A percentile compares a stretch with the other conserved stretches of the same genome.
Conservation (phyloP, 2,888 invertebrate species). For the Athalia circularis region DNA sequence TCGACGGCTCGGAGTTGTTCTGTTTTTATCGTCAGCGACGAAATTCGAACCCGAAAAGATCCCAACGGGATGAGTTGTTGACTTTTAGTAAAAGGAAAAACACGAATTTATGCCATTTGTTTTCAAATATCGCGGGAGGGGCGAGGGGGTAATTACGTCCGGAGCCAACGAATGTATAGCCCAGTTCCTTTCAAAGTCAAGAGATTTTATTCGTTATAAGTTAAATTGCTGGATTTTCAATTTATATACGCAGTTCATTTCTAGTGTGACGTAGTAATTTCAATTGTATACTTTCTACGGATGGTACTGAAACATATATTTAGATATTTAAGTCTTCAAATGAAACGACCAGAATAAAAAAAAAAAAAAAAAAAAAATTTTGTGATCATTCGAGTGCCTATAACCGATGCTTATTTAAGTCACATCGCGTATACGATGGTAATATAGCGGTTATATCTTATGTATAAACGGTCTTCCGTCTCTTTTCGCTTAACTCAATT, state of each 20-base stretch:
- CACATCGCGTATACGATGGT: background rate
- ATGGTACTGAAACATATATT: conserved; percentile 3
- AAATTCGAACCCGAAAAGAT: too few relatives aligned
- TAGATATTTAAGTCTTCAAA: conserved; percentile 10
- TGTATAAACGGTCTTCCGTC: background rate
- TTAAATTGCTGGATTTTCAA: too few relatives aligned
- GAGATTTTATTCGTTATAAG: too few relatives aligned
- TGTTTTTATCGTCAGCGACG: background rate
- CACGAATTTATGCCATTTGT: too few relatives aligned
- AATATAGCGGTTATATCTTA: background rate
- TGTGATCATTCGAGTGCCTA: conserved; percentile 24
- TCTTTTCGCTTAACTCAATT: background rate
- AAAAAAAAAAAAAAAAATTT: background rate
- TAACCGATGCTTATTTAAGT: conserved; percentile 15
- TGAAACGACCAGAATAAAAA: conserved; percentile 14
- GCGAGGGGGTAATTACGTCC: too few relatives aligned
- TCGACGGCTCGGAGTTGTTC: conserved; percentile 4
- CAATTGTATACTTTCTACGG: conserved; percentile 1
- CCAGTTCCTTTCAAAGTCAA: too few relatives aligned
- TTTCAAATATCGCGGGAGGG: too few relatives aligned
- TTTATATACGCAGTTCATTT: too few relatives aligned
- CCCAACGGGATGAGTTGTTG: too few relatives aligned
- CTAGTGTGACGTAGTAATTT: background rate
- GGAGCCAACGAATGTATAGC: too few relatives aligned
- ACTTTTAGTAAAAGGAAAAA: too few relatives aligned